Evolutionary conservation across 2,797 vertebrate species (phyloP).

Genomic region (Tokudaia tokunoshimensis): DNA sequence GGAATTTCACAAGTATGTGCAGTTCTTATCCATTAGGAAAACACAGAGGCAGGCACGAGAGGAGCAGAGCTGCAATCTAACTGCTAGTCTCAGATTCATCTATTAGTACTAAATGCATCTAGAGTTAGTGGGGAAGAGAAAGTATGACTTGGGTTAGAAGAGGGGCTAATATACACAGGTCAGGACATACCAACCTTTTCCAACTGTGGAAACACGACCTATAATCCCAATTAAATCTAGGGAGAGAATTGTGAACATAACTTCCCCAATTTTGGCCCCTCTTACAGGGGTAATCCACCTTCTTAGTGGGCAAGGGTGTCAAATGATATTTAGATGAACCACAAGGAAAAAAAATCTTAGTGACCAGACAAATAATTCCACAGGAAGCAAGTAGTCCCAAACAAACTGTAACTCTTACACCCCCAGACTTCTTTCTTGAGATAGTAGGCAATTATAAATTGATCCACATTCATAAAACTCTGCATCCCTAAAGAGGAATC

Average conservation of each 20-base stretch:
- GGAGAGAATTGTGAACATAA: slow-evolving; percentile 99
- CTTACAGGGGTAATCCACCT: slow-evolving; percentile 93
- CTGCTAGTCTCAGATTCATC: slow-evolving; percentile 91
- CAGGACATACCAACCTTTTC: slow-evolving; percentile 99
- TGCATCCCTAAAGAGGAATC: slow-evolving; percentile 89
- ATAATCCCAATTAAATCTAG: slow-evolving; percentile 99
- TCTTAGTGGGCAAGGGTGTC: slow-evolving; percentile 93
- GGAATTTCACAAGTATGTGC: slow-evolving; percentile 83
- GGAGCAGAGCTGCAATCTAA: slow-evolving; percentile 92
- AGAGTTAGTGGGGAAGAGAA: slow-evolving; percentile 95
- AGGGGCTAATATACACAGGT: slow-evolving; percentile 99
- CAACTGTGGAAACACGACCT: slow-evolving; percentile 99
- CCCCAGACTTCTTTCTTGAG: slow-evolving; percentile 91
- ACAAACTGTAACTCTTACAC: slow-evolving; percentile 88
- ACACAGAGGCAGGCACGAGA: slow-evolving; percentile 90
- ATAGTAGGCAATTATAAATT: slow-evolving; percentile 88
- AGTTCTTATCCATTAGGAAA: slow-evolving; percentile 87
- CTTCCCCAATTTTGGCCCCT: slow-evolving; percentile 94
- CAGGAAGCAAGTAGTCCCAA: slow-evolving; percentile 89
- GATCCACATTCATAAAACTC: slow-evolving; percentile 88
- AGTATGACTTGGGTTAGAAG: slow-evolving; percentile 98
- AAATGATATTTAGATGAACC: slow-evolving; percentile 92
- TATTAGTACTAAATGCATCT: slow-evolving; percentile 93
- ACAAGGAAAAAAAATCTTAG: slow-evolving; percentile 90
- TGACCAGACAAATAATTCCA: slow-evolving; percentile 89